These are phyloP conservation scores for Poeciliopsis turneri DNA, from an alignment of 2,797 vertebrate species.

Conservation along the genomic window DNA sequence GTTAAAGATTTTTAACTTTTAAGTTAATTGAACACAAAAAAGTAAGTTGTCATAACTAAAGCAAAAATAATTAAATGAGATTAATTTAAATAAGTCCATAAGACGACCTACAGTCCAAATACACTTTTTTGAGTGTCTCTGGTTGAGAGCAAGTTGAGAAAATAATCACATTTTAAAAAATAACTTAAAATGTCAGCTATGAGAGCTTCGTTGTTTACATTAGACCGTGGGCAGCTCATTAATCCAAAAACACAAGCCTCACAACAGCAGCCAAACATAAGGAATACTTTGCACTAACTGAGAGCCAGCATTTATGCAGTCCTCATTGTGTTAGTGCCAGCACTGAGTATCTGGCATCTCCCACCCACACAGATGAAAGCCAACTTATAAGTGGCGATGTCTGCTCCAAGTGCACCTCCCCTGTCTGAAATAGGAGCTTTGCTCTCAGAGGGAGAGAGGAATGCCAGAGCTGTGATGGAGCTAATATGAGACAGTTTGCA, in stretches of 20 bases:
- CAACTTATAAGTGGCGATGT: slow-evolving; percentile 68
- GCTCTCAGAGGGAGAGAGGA: slow-evolving; percentile 21
- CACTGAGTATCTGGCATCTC: slow-evolving; percentile 59
- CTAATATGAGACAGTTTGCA: slow-evolving; percentile 16
- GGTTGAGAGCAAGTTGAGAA: slow-evolving; percentile 39
- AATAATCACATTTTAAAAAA: slow-evolving; percentile 47
- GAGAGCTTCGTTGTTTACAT: slow-evolving; percentile 53
- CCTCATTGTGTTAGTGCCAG: slow-evolving; percentile 46
- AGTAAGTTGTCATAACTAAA: too few relatives aligned
- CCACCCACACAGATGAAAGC: slow-evolving; percentile 81
- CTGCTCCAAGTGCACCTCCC: slow-evolving; percentile 64
- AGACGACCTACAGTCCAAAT: too few relatives aligned
- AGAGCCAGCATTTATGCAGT: slow-evolving; percentile 52
- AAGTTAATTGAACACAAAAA: too few relatives aligned
- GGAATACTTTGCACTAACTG: slow-evolving; percentile 14
- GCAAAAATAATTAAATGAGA: too few relatives aligned
- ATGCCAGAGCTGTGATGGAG: slow-evolving; percentile 36
- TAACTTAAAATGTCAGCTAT: slow-evolving; percentile 46
- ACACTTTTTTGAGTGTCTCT: neutral
- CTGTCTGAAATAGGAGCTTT: slow-evolving; percentile 60
- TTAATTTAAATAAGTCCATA: too few relatives aligned
- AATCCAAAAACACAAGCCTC: slow-evolving; percentile 52
- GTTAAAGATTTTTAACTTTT: too few relatives aligned
- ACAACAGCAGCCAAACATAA: slow-evolving; percentile 50
- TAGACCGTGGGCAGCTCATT: slow-evolving; percentile 57